Base-by-base conservation (phyloP, 2,888 invertebrate genomes). In the Pediacus dermestoides region DNA sequence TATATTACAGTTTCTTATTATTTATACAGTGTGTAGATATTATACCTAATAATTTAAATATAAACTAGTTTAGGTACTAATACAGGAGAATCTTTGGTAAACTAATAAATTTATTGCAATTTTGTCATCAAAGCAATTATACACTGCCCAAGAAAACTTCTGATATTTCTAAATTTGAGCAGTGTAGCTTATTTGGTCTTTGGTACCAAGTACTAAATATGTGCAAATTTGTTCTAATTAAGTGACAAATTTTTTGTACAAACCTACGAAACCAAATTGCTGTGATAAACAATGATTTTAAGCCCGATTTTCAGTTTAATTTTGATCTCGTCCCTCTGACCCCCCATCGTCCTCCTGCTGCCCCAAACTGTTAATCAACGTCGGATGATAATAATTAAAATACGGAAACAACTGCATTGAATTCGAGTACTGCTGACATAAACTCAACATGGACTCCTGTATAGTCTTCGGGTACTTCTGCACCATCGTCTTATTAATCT, bases 341-440 rank as follows among this genome's bases (percentile, higher is more conserved):
- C 49, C 43, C 26, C 36, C 34, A 3, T 63, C 64, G 2, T 64
- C 66, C 3, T 65, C 63, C 15, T 54, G 57, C 33, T 57, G 59
- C 10, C 48, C 45, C 27, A 61, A 38, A 37, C 50, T 55, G 6
- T 58, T 58, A 4, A 63, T 42, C 11, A 63, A 39, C 7, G 61
- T 55, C 2, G 69, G 68, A 57, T 69, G 68, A 33, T 69, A 70
- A 48, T 69, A 70, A 53, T 67, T 69, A 47, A 70, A 69, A 50
- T 70, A 70, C 2, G 70, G 69, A 49, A 70, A 68, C 21, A 70
- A 49, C 36, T 67, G 67, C 55, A 68, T 61, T 2, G 67, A 67
- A 47, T 55, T 68, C 11, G 67, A 65, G 37, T 69, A 69, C 42
- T 70, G 69, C 52, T 68, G 69, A 57, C 68, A 70, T 16, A 70